phyloP scores from a whole-genome alignment of 2,888 invertebrate species.

The Orchesellides sinensis region DNA sequence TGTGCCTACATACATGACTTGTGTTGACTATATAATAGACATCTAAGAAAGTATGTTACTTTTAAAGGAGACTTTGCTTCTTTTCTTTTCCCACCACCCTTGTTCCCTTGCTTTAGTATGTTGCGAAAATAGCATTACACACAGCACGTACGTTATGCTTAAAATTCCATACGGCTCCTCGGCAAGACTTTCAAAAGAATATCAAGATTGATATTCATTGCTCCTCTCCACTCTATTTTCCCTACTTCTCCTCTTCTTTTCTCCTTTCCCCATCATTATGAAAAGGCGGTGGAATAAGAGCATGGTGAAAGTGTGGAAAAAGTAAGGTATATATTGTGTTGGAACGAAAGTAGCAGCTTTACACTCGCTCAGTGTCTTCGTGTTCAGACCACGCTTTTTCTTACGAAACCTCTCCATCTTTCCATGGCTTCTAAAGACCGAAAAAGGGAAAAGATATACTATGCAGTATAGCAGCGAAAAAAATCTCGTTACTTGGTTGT shows the following conservation, averaged over 20 bases:
- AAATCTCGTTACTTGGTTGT: constrained; percentile 24
- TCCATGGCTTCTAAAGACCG: not conserved
- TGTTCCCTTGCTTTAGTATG: constrained; percentile 2
- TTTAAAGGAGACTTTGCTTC: constrained; percentile 10
- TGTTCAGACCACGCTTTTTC: constrained; percentile 9
- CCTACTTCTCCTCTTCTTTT: constrained; percentile 6
- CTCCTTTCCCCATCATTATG: constrained; percentile 27
- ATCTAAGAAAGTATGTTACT: constrained; percentile 29
- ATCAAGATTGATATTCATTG: constrained; percentile 75
- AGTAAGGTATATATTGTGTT: constrained; percentile 17
- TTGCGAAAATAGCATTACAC: constrained; percentile 41
- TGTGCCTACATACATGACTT: constrained; percentile 30
- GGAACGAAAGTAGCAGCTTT: constrained; percentile 34
- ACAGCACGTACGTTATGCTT: constrained; percentile 65
- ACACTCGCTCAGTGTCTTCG: constrained; percentile 37
- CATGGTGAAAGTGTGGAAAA: constrained; percentile 30
- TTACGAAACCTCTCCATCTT: not conserved
- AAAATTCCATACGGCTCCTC: constrained; percentile 74
- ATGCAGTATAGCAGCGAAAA: constrained; percentile 2
- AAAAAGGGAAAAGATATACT: constrained; percentile 22
- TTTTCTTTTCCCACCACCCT: not conserved
- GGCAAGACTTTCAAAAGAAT: constrained; percentile 74
- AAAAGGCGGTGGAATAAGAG: constrained; percentile 8
- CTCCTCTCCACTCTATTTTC: constrained; percentile 72
- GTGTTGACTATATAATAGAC: constrained; percentile 37